These are phyloP conservation scores for Acanthococcus lagerstroemiae DNA, from an alignment of 2,888 invertebrate species.

Conservation along the genomic window DNA sequence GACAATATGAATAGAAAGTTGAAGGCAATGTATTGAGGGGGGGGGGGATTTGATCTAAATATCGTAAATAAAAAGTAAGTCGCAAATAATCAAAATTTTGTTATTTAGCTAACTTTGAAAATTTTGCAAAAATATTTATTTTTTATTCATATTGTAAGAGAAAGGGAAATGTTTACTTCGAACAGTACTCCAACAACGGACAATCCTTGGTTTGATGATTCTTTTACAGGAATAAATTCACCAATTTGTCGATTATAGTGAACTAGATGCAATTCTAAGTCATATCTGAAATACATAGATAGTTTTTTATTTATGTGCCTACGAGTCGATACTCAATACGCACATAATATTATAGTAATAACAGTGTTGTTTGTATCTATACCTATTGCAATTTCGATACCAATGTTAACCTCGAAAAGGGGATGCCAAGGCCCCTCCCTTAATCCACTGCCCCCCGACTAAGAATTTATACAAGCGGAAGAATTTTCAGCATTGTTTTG, in stretches of 20 bases:
- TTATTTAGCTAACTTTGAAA: too few relatives aligned
- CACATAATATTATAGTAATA: neutral
- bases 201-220: neutral
- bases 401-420: too few relatives aligned
- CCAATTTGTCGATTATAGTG: constrained; percentile 5
- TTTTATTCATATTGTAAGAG: too few relatives aligned
- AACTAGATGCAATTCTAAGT: constrained; percentile 13
- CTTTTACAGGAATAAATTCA: neutral
- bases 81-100: too few relatives aligned
- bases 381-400: neutral
- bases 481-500: too few relatives aligned
- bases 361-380: neutral
- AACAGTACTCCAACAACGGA: constrained; percentile 17
- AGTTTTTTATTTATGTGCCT: neutral
- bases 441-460: too few relatives aligned
- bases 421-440: too few relatives aligned
- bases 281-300: neutral
- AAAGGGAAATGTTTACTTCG: constrained; percentile 1
- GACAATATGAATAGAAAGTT: neutral
- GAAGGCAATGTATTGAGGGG: too few relatives aligned
- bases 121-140: too few relatives aligned
- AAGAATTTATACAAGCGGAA: too few relatives aligned
- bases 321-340: neutral
- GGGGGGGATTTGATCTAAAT: too few relatives aligned
- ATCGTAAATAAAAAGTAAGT: too few relatives aligned